Conservation (phyloP, 2,797 vertebrate genomes). For the Erethizon dorsatum region DNA sequence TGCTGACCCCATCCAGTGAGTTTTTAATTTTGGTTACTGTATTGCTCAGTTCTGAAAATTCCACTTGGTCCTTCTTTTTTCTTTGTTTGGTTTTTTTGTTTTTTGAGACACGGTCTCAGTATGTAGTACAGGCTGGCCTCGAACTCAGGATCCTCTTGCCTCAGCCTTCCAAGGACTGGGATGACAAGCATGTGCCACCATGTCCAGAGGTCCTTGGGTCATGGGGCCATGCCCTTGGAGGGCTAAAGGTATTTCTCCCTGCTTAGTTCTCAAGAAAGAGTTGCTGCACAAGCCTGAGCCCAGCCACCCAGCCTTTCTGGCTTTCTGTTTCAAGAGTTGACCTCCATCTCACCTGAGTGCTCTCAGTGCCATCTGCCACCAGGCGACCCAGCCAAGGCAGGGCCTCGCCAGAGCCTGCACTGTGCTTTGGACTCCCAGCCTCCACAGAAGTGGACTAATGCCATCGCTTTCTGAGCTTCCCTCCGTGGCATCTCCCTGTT, state of each 20-base stretch:
- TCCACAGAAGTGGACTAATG: too few relatives aligned
- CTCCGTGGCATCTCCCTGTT: accelerated
- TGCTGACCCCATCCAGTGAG: neutral
- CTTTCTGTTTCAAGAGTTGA: neutral
- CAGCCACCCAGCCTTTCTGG: neutral
- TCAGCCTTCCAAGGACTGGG: too few relatives aligned
- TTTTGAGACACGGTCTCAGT: neutral
- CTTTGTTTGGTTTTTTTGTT: neutral
- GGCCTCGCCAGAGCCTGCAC: neutral
- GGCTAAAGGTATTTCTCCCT: neutral
- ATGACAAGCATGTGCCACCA: neutral
- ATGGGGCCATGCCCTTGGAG: neutral
- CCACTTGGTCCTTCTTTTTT: neutral
- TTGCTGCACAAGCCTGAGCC: too few relatives aligned
- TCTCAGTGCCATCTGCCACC: too few relatives aligned
- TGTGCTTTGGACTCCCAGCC: neutral
- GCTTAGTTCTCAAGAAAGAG: neutral
- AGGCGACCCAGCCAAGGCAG: neutral
- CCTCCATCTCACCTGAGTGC: neutral
- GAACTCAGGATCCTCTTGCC: too few relatives aligned
- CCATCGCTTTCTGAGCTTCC: neutral
- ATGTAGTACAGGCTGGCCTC: too few relatives aligned
- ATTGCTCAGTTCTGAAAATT: neutral
- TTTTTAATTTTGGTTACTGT: neutral
- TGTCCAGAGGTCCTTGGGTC: too few relatives aligned